Percentiles rank a stretch among this genome's conserved stretches.
These are phyloP conservation scores for Neodon shergylaensis DNA, from an alignment of 2,113 vertebrate genomes.

Conservation along the genomic window DNA sequence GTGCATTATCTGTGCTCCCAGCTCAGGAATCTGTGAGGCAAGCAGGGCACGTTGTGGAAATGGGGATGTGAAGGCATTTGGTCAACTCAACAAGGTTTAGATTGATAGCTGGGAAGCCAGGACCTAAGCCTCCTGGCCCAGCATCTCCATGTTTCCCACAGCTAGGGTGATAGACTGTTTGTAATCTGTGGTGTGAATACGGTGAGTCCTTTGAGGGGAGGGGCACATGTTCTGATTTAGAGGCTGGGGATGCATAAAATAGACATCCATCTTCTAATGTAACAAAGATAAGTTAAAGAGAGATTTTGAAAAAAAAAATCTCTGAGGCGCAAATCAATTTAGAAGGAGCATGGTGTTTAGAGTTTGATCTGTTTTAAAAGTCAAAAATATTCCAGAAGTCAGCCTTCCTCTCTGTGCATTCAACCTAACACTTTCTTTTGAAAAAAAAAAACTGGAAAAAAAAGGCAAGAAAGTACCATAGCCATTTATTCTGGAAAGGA, in stretches of 20 bases:
- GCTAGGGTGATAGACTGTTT: background rate
- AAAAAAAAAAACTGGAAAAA: background rate
- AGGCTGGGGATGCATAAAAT: background rate
- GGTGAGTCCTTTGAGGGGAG: background rate
- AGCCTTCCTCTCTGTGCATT: background rate
- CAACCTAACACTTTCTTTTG: background rate
- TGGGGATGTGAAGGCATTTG: background rate
- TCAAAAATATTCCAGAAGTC: background rate
- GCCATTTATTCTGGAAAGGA: constrained; percentile 49
- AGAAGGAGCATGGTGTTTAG: constrained; percentile 27
- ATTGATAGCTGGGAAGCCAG: background rate
- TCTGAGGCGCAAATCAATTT: constrained; percentile 23
- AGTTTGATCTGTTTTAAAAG: constrained; percentile 45
- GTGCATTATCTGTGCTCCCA: background rate
- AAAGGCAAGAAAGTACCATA: background rate
- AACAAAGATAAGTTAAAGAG: background rate
- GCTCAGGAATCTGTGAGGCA: background rate
- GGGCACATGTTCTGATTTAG: background rate
- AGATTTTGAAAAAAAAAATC: constrained; percentile 42
- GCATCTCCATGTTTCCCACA: background rate
- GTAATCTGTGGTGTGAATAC: background rate
- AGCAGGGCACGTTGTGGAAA: background rate
- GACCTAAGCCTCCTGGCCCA: background rate
- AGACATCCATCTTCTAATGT: constrained; percentile 7
- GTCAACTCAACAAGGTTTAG: background rate